Evolutionary conservation across 2,113 vertebrate species (phyloP).

Genomic region (Fregetta grallaria): DNA sequence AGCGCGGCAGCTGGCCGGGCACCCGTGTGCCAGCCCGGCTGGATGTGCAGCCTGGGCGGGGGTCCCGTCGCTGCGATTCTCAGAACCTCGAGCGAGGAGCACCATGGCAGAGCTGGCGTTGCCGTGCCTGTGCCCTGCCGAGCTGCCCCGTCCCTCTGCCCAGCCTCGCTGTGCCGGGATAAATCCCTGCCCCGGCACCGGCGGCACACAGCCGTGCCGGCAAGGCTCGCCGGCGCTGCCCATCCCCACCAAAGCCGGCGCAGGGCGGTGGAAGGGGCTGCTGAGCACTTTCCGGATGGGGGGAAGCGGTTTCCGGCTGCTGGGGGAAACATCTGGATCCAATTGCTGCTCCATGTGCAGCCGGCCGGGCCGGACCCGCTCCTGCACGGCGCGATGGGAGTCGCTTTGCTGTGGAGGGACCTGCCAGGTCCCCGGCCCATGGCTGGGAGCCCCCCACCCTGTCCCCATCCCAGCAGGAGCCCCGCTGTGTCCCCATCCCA

Average conservation of each 20-base stretch:
- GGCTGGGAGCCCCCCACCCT: background rate
- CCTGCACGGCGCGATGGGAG: rapidly evolving
- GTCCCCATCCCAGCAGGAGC: background rate
- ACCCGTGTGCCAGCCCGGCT: background rate
- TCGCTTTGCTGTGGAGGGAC: background rate
- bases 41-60: background rate
- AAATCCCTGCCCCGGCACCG: rapidly evolving
- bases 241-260: rapidly evolving
- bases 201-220: rapidly evolving
- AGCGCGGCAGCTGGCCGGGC: background rate
- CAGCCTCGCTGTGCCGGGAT: rapidly evolving
- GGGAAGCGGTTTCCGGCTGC: background rate
- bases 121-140: rapidly evolving
- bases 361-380: rapidly evolving
- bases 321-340: conserved; percentile 50
- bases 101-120: background rate
- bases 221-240: background rate
- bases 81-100: rapidly evolving
- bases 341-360: background rate
- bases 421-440: background rate
- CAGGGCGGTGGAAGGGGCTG: background rate
- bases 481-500: background rate
- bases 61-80: background rate
- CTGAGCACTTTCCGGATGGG: background rate
- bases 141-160: background rate